These are phyloP conservation scores for Conus canariensis DNA, from an alignment of 2,888 invertebrate genomes.

Conservation along the genomic window DNA sequence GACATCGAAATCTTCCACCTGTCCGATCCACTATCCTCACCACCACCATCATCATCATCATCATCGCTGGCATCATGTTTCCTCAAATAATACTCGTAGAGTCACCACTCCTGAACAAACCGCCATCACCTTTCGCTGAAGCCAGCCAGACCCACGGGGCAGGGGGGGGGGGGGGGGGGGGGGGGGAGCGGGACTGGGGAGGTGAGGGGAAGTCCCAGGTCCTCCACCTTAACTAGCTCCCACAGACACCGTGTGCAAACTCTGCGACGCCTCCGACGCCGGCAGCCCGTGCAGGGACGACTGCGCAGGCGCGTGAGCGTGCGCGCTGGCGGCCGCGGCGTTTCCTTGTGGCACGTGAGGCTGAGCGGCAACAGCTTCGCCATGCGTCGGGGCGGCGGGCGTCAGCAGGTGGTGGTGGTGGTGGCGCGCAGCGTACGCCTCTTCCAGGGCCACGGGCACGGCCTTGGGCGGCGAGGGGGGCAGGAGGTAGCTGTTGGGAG, in stretches of 20 bases:
- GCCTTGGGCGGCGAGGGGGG: constrained; percentile 67
- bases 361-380: too few relatives aligned
- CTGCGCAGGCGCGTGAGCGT: constrained; percentile 15
- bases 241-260: constrained; percentile 44
- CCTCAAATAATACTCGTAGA: too few relatives aligned
- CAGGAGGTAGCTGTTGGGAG: constrained; percentile 42
- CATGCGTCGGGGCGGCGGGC: neutral
- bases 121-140: neutral
- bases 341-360: neutral
- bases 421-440: constrained; percentile 41
- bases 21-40: too few relatives aligned
- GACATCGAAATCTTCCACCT: too few relatives aligned
- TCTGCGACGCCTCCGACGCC: constrained; percentile 27
- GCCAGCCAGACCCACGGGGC: too few relatives aligned
- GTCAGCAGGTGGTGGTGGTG: constrained; percentile 42
- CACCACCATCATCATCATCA: too few relatives aligned
- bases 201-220: neutral
- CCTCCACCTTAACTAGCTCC: constrained; percentile 40
- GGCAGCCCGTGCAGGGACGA: constrained; percentile 24
- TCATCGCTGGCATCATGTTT: too few relatives aligned
- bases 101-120: neutral
- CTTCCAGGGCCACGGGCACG: constrained; percentile 60
- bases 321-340: neutral
- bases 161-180: neutral
- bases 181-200: neutral